These are phyloP conservation scores for Exaiptasia diaphana DNA, from an alignment of 64 coral and sea anemone species.

Conservation along the genomic window DNA sequence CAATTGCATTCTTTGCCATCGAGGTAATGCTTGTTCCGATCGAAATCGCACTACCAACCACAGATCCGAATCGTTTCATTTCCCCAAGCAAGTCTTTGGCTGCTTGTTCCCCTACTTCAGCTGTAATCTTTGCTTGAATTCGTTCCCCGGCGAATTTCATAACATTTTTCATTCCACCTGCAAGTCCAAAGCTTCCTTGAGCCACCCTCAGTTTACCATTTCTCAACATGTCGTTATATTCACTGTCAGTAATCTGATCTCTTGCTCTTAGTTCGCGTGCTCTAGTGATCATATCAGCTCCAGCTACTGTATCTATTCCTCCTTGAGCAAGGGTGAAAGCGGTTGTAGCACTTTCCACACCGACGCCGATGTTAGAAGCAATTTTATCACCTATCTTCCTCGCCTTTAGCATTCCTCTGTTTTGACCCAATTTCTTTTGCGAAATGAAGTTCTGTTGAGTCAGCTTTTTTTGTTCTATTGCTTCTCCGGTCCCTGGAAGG, in stretches of 20 bases:
- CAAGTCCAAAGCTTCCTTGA: constrained; percentile 14
- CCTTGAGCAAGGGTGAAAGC: not conserved
- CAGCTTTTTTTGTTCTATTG: not conserved
- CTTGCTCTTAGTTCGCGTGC: not conserved
- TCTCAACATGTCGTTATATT: constrained; percentile 1
- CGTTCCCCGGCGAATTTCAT: not conserved
- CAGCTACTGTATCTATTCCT: not conserved
- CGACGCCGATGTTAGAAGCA: not conserved
- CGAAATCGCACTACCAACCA: not conserved
- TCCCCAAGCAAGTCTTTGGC: not conserved
- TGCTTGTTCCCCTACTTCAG: not conserved
- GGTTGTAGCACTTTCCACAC: not conserved
- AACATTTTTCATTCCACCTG: not conserved
- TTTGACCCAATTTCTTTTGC: not conserved
- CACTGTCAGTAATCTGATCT: not conserved
- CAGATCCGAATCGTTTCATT: not conserved
- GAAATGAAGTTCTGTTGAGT: not conserved
- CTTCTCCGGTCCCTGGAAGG: not conserved
- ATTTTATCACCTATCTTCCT: not conserved
- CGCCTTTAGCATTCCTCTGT: not conserved
- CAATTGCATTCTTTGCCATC: constrained; percentile 7
- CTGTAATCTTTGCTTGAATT: not conserved
- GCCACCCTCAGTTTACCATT: not conserved
- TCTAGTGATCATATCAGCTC: not conserved
- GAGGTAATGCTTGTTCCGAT: not conserved